phyloP scores from a whole-genome alignment of 2,797 vertebrate species.

The Aplochiton taeniatus region DNA sequence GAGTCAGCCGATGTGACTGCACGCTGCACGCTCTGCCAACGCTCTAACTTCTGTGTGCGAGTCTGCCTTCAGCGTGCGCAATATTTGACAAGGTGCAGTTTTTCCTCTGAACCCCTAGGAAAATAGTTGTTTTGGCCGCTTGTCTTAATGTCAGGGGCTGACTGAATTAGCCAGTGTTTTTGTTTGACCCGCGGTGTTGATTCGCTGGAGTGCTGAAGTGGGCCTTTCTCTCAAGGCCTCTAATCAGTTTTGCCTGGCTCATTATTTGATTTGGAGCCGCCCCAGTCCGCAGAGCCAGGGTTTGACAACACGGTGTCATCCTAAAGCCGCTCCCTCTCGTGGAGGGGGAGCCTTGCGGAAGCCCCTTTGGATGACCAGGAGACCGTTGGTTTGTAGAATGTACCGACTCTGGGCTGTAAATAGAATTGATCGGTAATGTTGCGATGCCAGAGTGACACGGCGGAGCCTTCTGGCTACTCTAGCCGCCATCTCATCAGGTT shows the following conservation, averaged over 20 bases:
- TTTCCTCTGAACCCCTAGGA: constrained; percentile 29
- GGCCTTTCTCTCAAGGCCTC: constrained; percentile 41
- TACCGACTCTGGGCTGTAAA: too few species aligned
- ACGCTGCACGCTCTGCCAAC: neutral
- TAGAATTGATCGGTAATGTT: too few species aligned
- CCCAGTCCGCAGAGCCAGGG: constrained; percentile 40
- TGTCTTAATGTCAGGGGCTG: constrained; percentile 20
- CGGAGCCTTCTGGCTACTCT: too few species aligned
- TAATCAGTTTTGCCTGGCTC: constrained; percentile 55
- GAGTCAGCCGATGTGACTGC: neutral
- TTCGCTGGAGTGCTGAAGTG: constrained; percentile 45
- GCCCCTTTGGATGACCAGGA: too few species aligned
- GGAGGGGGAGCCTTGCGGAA: neutral
- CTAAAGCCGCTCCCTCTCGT: constrained; percentile 5
- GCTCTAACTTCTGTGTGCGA: neutral
- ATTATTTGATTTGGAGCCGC: constrained; percentile 62
- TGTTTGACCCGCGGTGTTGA: constrained; percentile 40
- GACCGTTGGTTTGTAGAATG: too few species aligned
- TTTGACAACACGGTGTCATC: constrained; percentile 51
- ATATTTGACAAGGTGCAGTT: constrained; percentile 3
- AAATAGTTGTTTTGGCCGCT: constrained; percentile 29
- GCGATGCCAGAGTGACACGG: too few species aligned
- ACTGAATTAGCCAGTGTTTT: constrained; percentile 34
- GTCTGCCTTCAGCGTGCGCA: neutral
- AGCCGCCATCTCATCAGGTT: too few species aligned